phyloP scores from a whole-genome alignment of 1,140 invertebrate genomes.

The Zaprionus davidi region DNA sequence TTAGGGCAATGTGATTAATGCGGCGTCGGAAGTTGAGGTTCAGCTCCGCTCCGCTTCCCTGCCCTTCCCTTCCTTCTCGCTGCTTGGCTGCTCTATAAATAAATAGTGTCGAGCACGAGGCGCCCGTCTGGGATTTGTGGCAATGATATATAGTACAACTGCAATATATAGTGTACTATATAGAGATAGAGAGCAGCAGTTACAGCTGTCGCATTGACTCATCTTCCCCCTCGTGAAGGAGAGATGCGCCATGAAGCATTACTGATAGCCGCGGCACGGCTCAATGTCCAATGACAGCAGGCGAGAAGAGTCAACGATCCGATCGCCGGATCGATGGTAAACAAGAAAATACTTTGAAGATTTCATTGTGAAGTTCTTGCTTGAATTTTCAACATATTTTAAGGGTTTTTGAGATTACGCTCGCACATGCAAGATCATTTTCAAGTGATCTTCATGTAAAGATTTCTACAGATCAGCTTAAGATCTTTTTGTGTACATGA shows the following conservation, averaged over 20 bases:
- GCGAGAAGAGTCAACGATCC: slow-evolving; percentile 1
- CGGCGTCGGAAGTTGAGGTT: slow-evolving; percentile 43
- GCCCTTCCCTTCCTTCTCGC: not conserved
- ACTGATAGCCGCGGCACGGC: not conserved
- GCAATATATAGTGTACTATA: not conserved
- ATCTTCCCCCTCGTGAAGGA: not conserved
- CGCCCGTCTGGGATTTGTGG: not conserved
- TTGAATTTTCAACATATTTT: not conserved
- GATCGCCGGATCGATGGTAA: not conserved
- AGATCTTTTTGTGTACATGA: no score
- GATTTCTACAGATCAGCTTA: no score
- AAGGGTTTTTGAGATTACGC: not conserved
- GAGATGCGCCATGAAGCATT: not conserved
- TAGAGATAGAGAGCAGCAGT: not conserved
- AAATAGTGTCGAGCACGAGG: slow-evolving; percentile 4
- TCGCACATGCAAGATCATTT: not conserved
- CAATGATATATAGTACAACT: slow-evolving; percentile 1
- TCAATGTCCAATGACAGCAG: not conserved
- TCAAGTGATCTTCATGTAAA: not conserved
- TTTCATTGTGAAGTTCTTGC: not conserved
- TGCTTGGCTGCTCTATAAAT: slow-evolving; percentile 23
- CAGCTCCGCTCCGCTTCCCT: not conserved
- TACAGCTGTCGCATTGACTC: slow-evolving; percentile 26
- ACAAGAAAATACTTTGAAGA: not conserved
- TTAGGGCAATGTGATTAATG: slow-evolving; percentile 48